Evolutionary conservation across 2,113 vertebrate genomes (phyloP), one percentile per base, ranked within the genome.

Genomic region (Poicephalus gulielmi): DNA sequence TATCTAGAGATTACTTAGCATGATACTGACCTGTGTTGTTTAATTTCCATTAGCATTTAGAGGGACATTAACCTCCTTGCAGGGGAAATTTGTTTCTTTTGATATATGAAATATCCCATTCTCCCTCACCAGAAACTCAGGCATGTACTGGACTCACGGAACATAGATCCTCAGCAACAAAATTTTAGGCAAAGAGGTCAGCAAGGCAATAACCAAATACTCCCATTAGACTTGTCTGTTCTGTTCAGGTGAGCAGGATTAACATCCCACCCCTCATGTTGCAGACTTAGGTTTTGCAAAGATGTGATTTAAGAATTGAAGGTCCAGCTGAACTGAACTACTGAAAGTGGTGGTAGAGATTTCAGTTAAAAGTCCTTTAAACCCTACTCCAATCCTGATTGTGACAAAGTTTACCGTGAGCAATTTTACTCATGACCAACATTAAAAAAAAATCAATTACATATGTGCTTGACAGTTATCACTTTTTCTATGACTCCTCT

Each of bases 371-470:
- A 74, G 81, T 24, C 46, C 12, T 52, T 62, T 63, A 59, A 74
- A 31, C 3, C 1, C 13, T 75, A 6, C 20, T 77, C 18, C 20
- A 77, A 0, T 37, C 14, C 3, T 30, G 8, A 70, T 0, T 50
- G 23, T 31, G 47, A 83, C 60, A 67, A 53, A 71, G 20, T 49
- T 74, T 92, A 88, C 25, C 6, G 13, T 25, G 3, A 88, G 9
- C 6, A 50, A 22, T 67, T 92, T 90, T 30, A 49, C 27, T 68
- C 35, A 33, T 84, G 69, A 68, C 17, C 73, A 89, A 22, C 11
- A 55, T 39, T 83, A 78, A 83, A 88, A 68, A 68, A 15, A 71
- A 13, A 74, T 53, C 8, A 68, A 70, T 86, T 37, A 46, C 43
- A 47, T 1, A 2, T 4, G 5, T 63, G 2, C 17, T 75, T 70